These are phyloP conservation scores for Seriola aureovittata DNA, from an alignment of 2,113 vertebrate species.

Conservation along the genomic window DNA sequence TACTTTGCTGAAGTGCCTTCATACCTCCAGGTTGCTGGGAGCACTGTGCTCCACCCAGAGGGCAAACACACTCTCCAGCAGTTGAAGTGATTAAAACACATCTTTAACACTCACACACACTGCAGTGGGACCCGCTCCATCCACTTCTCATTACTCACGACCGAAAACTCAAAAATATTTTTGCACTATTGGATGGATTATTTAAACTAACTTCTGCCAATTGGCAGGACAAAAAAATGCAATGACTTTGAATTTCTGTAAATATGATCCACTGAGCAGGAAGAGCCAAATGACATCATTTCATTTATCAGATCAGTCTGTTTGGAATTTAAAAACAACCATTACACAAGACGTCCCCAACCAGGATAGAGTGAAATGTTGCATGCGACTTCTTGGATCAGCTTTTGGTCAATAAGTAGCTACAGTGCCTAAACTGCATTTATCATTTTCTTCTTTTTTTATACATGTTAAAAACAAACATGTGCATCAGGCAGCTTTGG, in stretches of 20 bases:
- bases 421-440: not conserved
- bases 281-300: slow-evolving; percentile 23
- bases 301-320: not conserved
- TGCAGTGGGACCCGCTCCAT: not conserved
- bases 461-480: too few species aligned
- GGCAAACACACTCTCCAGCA: slow-evolving; percentile 35
- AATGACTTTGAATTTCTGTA: not conserved
- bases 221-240: not conserved
- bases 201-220: slow-evolving; percentile 6
- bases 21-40: slow-evolving; percentile 23
- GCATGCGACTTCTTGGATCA: not conserved
- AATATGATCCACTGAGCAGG: not conserved
- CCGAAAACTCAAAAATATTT: slow-evolving; percentile 17
- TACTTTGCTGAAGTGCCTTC: slow-evolving; percentile 19
- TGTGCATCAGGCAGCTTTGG: not conserved
- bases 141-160: not conserved
- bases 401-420: slow-evolving; percentile 7
- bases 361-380: not conserved
- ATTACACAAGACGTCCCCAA: slow-evolving; percentile 6
- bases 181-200: not conserved
- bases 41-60: slow-evolving; percentile 38
- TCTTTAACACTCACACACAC: not conserved
- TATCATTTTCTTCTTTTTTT: not conserved
- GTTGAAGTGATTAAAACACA: slow-evolving; percentile 38
- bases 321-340: slow-evolving; percentile 22